Conservation (phyloP, 2,888 invertebrate genomes). For the Megastigmus dorsalis region DNA sequence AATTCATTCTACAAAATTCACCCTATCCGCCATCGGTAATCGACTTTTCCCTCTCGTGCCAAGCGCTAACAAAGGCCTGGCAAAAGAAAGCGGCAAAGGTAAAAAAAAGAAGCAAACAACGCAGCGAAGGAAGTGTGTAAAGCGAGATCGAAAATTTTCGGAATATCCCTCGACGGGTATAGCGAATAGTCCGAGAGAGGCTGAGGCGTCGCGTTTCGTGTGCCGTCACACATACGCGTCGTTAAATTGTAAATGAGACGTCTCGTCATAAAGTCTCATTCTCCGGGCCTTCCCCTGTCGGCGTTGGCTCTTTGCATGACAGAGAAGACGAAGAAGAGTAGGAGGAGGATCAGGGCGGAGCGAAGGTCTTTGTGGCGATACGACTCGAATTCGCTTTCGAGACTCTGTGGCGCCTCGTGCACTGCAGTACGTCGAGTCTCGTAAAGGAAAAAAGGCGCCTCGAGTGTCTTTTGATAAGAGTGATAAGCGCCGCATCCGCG, state of each 20-base stretch:
- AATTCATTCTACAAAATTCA: too few species aligned
- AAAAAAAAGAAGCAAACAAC: background rate
- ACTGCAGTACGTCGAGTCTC: too few species aligned
- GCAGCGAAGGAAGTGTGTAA: background rate
- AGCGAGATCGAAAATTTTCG: background rate
- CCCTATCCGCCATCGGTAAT: too few species aligned
- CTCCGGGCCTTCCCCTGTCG: too few species aligned
- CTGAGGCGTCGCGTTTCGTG: too few species aligned
- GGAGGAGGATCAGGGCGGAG: background rate
- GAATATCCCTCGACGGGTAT: background rate
- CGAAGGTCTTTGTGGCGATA: too few species aligned
- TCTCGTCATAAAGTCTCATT: constrained; percentile 24
- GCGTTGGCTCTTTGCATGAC: background rate
- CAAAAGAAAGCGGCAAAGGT: too few species aligned
- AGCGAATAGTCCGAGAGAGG: too few species aligned
- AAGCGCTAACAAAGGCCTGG: background rate
- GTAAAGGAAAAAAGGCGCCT: background rate
- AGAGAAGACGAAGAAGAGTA: background rate
- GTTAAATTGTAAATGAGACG: constrained; percentile 39
- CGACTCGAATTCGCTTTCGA: background rate
- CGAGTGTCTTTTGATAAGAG: constrained; percentile 32
- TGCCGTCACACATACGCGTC: background rate
- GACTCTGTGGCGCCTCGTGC: too few species aligned
- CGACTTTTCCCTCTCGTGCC: background rate
- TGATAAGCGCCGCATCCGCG: constrained; percentile 23